Evolutionary conservation across 1,140 invertebrate genomes (phyloP).

Genomic region (Agraylea sexmaculata): DNA sequence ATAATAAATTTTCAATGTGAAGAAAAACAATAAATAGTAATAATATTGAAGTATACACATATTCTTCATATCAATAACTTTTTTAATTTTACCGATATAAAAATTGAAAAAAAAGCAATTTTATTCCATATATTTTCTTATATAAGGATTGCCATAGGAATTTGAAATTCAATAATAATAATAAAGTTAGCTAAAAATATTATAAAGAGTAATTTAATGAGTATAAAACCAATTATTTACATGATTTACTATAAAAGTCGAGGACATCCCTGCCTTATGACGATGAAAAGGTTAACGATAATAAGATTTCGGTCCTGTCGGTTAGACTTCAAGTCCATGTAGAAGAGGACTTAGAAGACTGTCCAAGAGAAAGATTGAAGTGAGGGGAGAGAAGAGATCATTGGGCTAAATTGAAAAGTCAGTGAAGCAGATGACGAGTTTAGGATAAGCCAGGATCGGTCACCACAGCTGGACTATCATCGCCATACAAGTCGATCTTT

Average conservation of each 20-base stretch:
- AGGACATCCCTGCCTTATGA: not conserved
- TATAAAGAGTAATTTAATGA: conserved; percentile 10
- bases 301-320: not conserved
- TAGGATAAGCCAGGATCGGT: conserved; percentile 18
- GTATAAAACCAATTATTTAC: not conserved
- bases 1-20: too few species aligned
- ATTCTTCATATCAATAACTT: too few species aligned
- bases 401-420: conserved; percentile 21
- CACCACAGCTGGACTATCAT: conserved; percentile 2
- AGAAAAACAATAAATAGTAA: too few species aligned
- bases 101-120: too few species aligned
- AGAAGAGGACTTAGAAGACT: not conserved
- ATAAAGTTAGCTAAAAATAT: too few species aligned
- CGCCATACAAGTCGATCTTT: too few species aligned
- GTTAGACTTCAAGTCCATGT: not conserved
- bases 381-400: conserved; percentile 19
- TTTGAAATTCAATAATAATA: too few species aligned
- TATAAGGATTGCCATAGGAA: too few species aligned
- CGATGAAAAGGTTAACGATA: not conserved
- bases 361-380: conserved; percentile 4
- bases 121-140: too few species aligned
- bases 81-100: too few species aligned
- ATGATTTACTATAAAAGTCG: not conserved
- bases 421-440: conserved; percentile 19
- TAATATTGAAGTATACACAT: too few species aligned